Evolutionary conservation across 2,113 vertebrate species (phyloP).

Genomic region (Alectura lathami): DNA sequence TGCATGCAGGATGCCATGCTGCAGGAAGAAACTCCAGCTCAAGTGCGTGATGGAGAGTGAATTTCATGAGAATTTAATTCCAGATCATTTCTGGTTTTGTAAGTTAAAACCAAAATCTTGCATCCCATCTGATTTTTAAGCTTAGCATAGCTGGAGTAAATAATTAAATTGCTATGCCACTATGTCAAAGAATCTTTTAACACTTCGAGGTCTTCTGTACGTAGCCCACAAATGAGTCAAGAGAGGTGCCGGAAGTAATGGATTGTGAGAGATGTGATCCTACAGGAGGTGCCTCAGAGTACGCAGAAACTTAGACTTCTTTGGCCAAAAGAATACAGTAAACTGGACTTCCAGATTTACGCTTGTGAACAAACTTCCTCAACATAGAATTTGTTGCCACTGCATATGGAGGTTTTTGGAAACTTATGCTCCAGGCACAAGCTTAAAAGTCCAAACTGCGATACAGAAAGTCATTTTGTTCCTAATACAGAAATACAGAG

Average conservation of each 20-base stretch:
- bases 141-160: slow-evolving; percentile 16
- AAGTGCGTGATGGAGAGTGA: background rate
- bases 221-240: background rate
- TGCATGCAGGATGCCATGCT: background rate
- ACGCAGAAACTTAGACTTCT: background rate
- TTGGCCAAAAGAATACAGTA: background rate
- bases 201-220: background rate
- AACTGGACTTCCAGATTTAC: background rate
- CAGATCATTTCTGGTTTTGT: slow-evolving; percentile 37
- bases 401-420: background rate
- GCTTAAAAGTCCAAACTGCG: background rate
- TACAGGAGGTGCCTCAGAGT: background rate
- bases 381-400: background rate
- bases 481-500: background rate
- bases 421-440: background rate
- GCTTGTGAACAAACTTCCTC: background rate
- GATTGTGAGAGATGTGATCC: background rate
- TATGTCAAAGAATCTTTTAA: background rate
- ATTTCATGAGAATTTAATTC: slow-evolving; percentile 34
- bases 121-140: slow-evolving; percentile 20
- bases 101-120: slow-evolving; percentile 28
- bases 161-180: slow-evolving; percentile 16
- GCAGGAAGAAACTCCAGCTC: background rate
- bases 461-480: background rate
- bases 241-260: background rate